These are phyloP conservation scores for Chalcis sispes DNA, from an alignment of 2,888 invertebrate genomes.

Conservation along the genomic window DNA sequence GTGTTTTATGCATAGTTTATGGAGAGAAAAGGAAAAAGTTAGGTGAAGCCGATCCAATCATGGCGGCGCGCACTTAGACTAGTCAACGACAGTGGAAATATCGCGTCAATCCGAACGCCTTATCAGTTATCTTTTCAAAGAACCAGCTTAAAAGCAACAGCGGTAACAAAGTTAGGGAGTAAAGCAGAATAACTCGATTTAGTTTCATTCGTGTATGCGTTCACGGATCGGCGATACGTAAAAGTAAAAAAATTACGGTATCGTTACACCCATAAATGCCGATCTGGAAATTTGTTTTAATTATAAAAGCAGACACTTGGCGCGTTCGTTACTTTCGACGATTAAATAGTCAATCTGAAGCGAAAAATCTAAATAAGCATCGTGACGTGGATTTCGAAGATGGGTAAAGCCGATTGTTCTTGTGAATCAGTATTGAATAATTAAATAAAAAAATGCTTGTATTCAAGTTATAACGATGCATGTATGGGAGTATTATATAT, in stretches of 20 bases:
- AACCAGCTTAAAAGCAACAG: conserved; percentile 31
- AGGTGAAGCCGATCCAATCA: conserved; percentile 48
- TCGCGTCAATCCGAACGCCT: conserved; percentile 44
- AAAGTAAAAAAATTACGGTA: conserved; percentile 1
- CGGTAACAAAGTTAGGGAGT: too few relatives aligned
- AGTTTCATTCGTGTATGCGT: conserved; percentile 6
- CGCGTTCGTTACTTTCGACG: neutral
- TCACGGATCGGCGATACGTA: neutral
- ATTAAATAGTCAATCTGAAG: neutral
- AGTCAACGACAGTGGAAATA: conserved; percentile 40
- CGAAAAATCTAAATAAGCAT: conserved; percentile 2
- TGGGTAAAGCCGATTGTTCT: neutral
- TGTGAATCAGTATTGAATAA: too few relatives aligned
- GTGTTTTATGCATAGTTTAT: too few relatives aligned
- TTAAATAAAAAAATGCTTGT: too few relatives aligned
- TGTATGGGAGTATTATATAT: neutral
- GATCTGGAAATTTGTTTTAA: too few relatives aligned
- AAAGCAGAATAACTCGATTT: conserved; percentile 49
- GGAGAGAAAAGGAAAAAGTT: conserved; percentile 8
- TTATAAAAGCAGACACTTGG: too few relatives aligned
- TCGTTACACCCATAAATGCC: too few relatives aligned
- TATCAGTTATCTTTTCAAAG: conserved; percentile 58
- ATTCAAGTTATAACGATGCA: too few relatives aligned
- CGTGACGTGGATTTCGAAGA: neutral
- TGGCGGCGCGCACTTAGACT: conserved; percentile 54